Evolutionary conservation across 1,140 invertebrate genomes (phyloP).

Genomic region (Drosophila kikkawai): DNA sequence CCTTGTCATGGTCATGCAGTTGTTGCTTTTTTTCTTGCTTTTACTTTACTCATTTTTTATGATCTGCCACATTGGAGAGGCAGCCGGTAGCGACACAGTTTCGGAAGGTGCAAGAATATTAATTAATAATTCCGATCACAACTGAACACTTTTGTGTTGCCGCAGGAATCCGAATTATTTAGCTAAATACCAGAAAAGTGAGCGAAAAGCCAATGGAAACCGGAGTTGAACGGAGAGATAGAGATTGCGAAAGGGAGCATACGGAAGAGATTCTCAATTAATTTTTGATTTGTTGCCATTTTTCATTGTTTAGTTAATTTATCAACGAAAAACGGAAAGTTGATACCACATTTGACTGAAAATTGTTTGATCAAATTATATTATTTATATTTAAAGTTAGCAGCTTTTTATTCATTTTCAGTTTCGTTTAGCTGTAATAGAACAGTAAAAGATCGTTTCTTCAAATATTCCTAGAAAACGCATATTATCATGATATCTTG

Average conservation of each 20-base stretch:
- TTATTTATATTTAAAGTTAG: too few species aligned
- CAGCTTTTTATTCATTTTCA: not conserved
- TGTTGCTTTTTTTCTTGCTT: not conserved
- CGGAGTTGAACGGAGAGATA: not conserved
- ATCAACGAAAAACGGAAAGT: slow-evolving; percentile 44
- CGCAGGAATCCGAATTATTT: slow-evolving; percentile 76
- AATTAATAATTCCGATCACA: slow-evolving; percentile 84
- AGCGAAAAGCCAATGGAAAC: slow-evolving; percentile 34
- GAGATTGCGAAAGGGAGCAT: not conserved
- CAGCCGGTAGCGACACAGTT: slow-evolving; percentile 36
- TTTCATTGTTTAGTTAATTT: slow-evolving; percentile 30
- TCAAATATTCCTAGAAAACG: not conserved
- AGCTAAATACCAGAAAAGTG: slow-evolving; percentile 76
- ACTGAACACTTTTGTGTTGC: slow-evolving; percentile 75
- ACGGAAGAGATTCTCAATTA: slow-evolving; percentile 1
- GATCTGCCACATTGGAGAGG: slow-evolving; percentile 3
- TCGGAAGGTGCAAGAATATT: slow-evolving; percentile 83
- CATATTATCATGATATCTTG: too few species aligned
- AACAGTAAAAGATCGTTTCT: not conserved
- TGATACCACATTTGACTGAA: slow-evolving; percentile 34
- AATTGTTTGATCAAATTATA: slow-evolving; percentile 33
- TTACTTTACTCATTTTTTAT: slow-evolving; percentile 3
- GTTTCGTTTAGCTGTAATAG: not conserved
- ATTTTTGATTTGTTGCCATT: slow-evolving; percentile 14
- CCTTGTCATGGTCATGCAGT: slow-evolving; percentile 64